Evolutionary conservation across 2,113 vertebrate species (phyloP).

Genomic region (Heptranchias perlo): DNA sequence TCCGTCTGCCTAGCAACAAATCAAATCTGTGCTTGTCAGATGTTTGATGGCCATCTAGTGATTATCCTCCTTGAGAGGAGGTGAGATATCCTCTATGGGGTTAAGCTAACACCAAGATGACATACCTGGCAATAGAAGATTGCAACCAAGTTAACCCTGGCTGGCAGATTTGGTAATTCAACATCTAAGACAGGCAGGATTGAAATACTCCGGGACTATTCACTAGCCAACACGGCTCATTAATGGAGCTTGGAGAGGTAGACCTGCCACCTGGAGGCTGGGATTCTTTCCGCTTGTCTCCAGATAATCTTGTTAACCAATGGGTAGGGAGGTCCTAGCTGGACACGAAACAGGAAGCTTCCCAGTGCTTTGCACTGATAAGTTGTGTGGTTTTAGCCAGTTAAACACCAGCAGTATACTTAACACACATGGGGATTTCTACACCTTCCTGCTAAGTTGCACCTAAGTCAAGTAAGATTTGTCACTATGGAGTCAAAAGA

Average conservation of each 20-base stretch:
- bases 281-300: neutral
- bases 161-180: neutral
- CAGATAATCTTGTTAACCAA: neutral
- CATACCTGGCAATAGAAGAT: neutral
- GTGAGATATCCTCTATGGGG: neutral
- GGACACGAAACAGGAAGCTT: neutral
- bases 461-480: neutral
- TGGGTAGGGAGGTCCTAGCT: neutral
- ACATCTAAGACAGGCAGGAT: neutral
- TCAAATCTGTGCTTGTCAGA: neutral
- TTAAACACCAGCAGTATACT: neutral
- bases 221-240: neutral
- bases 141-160: neutral
- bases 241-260: neutral
- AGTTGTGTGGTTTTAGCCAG: neutral
- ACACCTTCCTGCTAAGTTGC: neutral
- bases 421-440: neutral
- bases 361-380: neutral
- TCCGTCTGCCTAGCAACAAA: neutral
- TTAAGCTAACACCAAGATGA: neutral
- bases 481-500: neutral
- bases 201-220: neutral
- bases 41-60: neutral
- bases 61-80: neutral
- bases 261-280: neutral